Evolutionary conservation across 2,888 invertebrate species (phyloP).

Genomic region (Yponomeuta cagnagella): DNA sequence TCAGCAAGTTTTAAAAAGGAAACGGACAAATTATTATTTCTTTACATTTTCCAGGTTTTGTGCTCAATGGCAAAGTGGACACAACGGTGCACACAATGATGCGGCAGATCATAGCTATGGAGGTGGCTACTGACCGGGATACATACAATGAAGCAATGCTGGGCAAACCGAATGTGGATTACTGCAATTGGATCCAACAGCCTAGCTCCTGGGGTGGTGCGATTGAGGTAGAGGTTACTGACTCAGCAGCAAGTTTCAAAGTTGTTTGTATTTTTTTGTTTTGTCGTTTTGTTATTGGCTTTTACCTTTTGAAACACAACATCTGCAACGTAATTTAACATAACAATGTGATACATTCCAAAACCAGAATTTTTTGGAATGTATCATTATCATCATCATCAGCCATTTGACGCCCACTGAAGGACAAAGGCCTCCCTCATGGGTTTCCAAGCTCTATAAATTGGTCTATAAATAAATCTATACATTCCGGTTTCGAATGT

Average conservation of each 20-base stretch:
- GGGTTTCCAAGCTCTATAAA: too few relatives aligned
- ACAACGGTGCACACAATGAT: slow-evolving; percentile 83
- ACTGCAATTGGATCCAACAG: slow-evolving; percentile 93
- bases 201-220: slow-evolving; percentile 97
- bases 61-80: slow-evolving; percentile 85
- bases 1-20: too few relatives aligned
- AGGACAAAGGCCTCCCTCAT: too few relatives aligned
- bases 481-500: not conserved
- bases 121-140: slow-evolving; percentile 84
- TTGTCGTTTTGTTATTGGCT: too few relatives aligned
- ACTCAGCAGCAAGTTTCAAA: not conserved
- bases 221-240: slow-evolving; percentile 79
- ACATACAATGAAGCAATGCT: slow-evolving; percentile 91
- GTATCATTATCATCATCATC: too few relatives aligned
- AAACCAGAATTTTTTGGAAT: too few relatives aligned
- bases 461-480: too few relatives aligned
- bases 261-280: not conserved
- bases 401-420: too few relatives aligned
- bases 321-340: too few relatives aligned
- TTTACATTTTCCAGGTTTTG: slow-evolving; percentile 69
- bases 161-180: slow-evolving; percentile 88
- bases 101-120: slow-evolving; percentile 91
- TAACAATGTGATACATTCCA: too few relatives aligned
- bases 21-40: too few relatives aligned
- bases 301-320: too few relatives aligned